These are phyloP conservation scores for Sebastes baramenuke DNA, from an alignment of 2,797 vertebrate species.

Conservation along the genomic window DNA sequence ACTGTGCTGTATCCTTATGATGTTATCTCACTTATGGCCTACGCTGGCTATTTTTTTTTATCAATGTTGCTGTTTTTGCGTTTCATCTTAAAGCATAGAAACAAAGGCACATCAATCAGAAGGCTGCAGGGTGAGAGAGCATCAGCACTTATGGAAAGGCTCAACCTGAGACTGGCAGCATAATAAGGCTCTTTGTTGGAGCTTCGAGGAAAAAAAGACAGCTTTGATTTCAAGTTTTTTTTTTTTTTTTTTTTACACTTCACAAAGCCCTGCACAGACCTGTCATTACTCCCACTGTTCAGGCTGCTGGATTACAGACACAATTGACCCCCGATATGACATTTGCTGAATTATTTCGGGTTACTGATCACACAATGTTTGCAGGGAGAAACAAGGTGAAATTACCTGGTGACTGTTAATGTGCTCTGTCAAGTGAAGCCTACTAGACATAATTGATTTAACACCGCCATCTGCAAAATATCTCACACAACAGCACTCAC, in stretches of 20 bases:
- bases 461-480: background rate
- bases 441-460: background rate
- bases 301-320: background rate
- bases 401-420: conserved; percentile 13
- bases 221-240: conserved; percentile 38
- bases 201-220: background rate
- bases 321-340: conserved; percentile 10
- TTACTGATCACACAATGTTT: conserved; percentile 25
- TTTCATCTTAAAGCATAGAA: conserved; percentile 42
- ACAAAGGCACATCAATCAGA: conserved; percentile 47
- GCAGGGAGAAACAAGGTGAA: conserved; percentile 7
- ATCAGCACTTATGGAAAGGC: conserved; percentile 30
- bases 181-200: conserved; percentile 32
- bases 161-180: conserved; percentile 25
- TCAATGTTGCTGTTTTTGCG: conserved; percentile 28
- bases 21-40: background rate
- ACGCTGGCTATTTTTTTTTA: conserved; percentile 46
- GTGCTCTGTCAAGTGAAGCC: background rate
- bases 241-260: background rate
- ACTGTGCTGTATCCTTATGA: background rate
- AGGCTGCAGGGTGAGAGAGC: conserved; percentile 47
- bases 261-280: background rate
- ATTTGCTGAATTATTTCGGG: conserved; percentile 10
- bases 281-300: background rate
- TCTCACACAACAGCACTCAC: background rate